Base-by-base conservation (phyloP, 2,797 vertebrate species). In the Enteromius treurensis region DNA sequence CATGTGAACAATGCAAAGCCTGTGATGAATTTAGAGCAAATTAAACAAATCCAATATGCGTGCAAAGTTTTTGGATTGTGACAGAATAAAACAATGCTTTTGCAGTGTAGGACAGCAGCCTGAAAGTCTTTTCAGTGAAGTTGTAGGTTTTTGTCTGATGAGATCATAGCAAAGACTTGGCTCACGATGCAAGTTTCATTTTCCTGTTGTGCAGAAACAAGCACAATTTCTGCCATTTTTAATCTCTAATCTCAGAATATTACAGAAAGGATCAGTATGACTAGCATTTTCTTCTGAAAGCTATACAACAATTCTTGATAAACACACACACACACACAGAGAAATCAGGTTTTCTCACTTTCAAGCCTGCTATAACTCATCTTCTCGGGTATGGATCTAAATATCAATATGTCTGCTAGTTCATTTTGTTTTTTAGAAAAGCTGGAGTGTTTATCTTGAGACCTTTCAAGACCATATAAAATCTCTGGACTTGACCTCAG, bases 151-250 rank as follows among this genome's bases (percentile, higher is more conserved):
- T 69, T 58, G 23, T 83, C 26, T 45, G 64, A 47, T 83, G 74
- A 83, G 34, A 40, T 83, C 74, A 83, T 47, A n/a, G 49, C 10
- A 8, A 26, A 76, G 37, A 58, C 21, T 69, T 68, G 74, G 74
- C 26, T 32, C 14, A 29, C 13, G 5, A 47, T 47, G n/a, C 74
- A 17, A 34, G 19, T 23, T 82, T 69, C 6, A 60, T 83, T 77
- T 77, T 83, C 4, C 64, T 32, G 17, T 13, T 45, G 6, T 73
- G 47, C 14, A 58, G 49, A 45, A 4, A 26, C 47, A 11, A 8
- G 40, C 40, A 42, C 9, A 19, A 14, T 1, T 10, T 62, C 21
- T 62, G 40, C 3, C 11, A 2, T 73, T 81, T 32, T 64, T 23
- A 45, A 26, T 2, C 13, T 2, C 47, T 29, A 7, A 45, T 62